Base-by-base conservation (phyloP, 1,140 invertebrate genomes). In the Drosophila arizonae region DNA sequence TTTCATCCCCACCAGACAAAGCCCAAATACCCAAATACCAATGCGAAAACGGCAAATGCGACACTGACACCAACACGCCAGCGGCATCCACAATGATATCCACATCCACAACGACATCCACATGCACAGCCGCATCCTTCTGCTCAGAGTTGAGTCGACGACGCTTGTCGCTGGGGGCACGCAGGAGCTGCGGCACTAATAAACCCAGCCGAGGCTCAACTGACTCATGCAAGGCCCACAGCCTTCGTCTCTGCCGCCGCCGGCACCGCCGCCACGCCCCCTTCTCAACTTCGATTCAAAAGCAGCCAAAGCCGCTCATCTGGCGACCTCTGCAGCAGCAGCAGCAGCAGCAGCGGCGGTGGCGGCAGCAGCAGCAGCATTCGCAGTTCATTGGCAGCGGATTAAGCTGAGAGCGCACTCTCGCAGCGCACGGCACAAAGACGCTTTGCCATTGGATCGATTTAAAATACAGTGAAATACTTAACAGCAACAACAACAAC, bases 311-410 rank as follows among this genome's bases (percentile, higher is more conserved):
- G 84, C 82, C 72, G 79, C 84, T 87, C 79, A 87, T 79, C 82
- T 86, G 68, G 64, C 74, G 57, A 76, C 73, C 73, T 76, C 69
- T 51, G 39, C 67, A 39, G 30, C 60, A 52, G 11, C 57, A 30
- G 28, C 77, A 33, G 30, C 48, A 57, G 39, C 67, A 39, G 39
- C 60, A 39, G 15, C 51, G 6, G 28, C 26, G 5, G 26, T 4
- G 39, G 50, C 79, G 50, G 69, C 77, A 33, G 21, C 55, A 28
- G 45, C 56, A 39, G 69, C 52, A 50, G 66, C 61, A 56, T 79
- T 90, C 72, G 74, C 87, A 90, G 87, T 90, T 90, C 87, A 90
- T 90, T 90, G 87, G 87, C 88, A 88, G 87, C 87, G 80, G 87
- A 90, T 90, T 90, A 90, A 90, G 88, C 75, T 58, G 81, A 65